phyloP scores from a whole-genome alignment of 2,113 vertebrate genomes.

The Rhabdomys dilectus region DNA sequence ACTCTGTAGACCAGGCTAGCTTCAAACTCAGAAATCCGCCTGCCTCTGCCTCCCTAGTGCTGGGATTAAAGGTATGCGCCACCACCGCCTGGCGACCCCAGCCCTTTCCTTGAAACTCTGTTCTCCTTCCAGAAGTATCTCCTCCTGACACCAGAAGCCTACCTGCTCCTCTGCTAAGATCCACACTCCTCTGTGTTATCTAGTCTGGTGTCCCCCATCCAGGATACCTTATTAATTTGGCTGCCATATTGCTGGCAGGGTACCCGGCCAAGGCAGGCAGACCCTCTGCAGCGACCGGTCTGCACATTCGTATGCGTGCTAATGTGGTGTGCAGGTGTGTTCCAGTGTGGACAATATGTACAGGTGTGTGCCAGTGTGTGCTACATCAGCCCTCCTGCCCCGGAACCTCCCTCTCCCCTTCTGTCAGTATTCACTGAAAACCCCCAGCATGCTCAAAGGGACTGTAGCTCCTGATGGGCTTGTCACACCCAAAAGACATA shows the following conservation, averaged over 20 bases:
- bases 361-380: too few species aligned
- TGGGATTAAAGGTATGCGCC: too few species aligned
- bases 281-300: too few species aligned
- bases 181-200: background rate
- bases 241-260: background rate
- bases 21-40: too few species aligned
- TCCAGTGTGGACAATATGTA: too few species aligned
- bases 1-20: too few species aligned
- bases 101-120: background rate
- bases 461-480: too few species aligned
- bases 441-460: background rate
- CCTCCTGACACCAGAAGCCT: background rate
- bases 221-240: background rate
- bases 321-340: too few species aligned
- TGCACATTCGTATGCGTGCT: too few species aligned
- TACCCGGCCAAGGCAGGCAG: background rate
- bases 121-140: background rate
- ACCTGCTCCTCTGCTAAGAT: too few species aligned
- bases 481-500: background rate
- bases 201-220: background rate
- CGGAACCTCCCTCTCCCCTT: background rate
- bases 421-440: accelerated
- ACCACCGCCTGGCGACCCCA: too few species aligned
- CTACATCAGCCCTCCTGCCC: background rate
- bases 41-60: too few species aligned